phyloP scores from a whole-genome alignment of 2,888 invertebrate species.

The Phyto melanocephala region DNA sequence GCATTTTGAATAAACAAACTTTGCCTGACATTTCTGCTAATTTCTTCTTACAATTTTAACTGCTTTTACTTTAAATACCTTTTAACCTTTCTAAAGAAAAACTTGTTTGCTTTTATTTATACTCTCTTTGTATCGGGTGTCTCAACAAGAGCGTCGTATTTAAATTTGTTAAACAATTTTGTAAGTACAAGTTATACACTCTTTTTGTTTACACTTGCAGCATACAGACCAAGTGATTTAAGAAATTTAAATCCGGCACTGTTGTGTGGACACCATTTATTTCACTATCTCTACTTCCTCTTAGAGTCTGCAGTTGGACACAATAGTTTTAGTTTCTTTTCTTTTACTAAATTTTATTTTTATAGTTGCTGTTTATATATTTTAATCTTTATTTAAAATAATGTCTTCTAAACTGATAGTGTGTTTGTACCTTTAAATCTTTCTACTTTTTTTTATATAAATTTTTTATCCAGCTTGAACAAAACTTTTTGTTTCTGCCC shows the following conservation, averaged over 20 bases:
- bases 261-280: neutral
- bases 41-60: neutral
- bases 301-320: conserved; percentile 11
- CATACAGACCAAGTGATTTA: too few relatives aligned
- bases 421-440: too few relatives aligned
- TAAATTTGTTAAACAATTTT: too few relatives aligned
- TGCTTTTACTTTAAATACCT: neutral
- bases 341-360: neutral
- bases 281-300: neutral
- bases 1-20: conserved; percentile 6
- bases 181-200: too few relatives aligned
- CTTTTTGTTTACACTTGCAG: too few relatives aligned
- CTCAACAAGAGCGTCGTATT: too few relatives aligned
- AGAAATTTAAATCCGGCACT: too few relatives aligned
- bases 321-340: neutral
- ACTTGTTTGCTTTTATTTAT: conserved; percentile 26
- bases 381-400: neutral
- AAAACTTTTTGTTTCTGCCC: conserved; percentile 13
- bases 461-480: neutral
- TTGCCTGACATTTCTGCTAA: neutral
- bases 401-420: too few relatives aligned
- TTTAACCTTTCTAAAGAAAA: conserved; percentile 11
- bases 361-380: neutral
- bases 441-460: too few relatives aligned
- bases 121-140: too few relatives aligned